Evolutionary conservation across 2,888 invertebrate species (phyloP), one percentile per base, ranked within the genome.

Genomic region (Drosophila nigricruria): DNA sequence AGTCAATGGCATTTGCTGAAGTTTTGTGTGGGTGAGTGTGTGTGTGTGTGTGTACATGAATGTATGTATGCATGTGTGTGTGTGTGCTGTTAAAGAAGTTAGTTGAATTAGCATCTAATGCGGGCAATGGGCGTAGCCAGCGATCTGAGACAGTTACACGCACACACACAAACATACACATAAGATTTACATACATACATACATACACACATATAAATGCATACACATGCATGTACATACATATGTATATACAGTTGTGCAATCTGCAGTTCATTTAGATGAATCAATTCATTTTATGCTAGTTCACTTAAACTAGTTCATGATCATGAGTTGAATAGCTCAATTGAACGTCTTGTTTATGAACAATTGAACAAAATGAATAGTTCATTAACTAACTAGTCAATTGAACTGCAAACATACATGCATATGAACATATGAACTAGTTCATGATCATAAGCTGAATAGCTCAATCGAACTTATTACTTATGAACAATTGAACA

Each of bases 71-170:
- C 54, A n/a, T 8, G 0, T 38, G 14, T 52, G 34, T 45, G 34
- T 54, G 20, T 61, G 47, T 58, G 47, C 34, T 40, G 23, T 49
- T 54, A 23, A 68, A 58, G 60, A 69, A 60, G 58, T 73, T 61
- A 23, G 69, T 60, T 49, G 42, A 72, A 74, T 70, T 60, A 58
- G 23, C 27, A 65, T 49, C 52, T 47, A 70, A 77, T 65, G 64
- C 59, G 57, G 71, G 67, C 60, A 52, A 18, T 36, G 38, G 59
- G 63, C 77, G 69, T 52, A 73, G 57, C 30, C 38, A 43, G 45
- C 32, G 40, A 40, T 40, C 40, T 40, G 10, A 18, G n/a, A n/a
- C 40, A 40, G 40, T 5, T 40, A 0, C 20, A 0, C 14, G 16
- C 23, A n/a, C 34, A 52, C 9, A 23, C 23, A n/a, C 23, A 25